phyloP scores from a whole-genome alignment of 2,797 vertebrate species.

The Prunella strophiata region DNA sequence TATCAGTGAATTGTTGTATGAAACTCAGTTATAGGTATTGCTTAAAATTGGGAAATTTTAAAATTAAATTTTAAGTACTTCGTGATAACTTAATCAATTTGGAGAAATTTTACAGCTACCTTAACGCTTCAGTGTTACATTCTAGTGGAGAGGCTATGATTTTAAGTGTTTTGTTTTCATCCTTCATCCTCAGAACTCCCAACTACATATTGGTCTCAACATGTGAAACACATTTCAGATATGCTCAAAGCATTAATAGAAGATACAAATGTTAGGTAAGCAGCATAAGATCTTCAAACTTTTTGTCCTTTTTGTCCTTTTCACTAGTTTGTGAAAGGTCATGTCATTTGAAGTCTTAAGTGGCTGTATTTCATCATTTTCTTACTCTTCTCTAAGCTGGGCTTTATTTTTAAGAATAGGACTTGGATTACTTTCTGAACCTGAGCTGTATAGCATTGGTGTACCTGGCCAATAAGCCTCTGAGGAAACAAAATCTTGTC shows the following conservation, averaged over 20 bases:
- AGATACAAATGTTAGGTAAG: slow-evolving; percentile 58
- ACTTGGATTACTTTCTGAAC: not conserved
- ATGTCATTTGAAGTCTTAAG: not conserved
- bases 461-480: not conserved
- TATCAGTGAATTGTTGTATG: not conserved
- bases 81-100: not conserved
- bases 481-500: not conserved
- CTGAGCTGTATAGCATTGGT: not conserved
- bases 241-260: slow-evolving; percentile 65
- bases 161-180: not conserved
- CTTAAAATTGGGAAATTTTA: not conserved
- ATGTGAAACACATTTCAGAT: slow-evolving; percentile 65
- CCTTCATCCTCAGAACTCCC: slow-evolving; percentile 60
- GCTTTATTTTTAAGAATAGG: not conserved
- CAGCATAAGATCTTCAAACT: not conserved
- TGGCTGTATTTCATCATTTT: not conserved
- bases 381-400: not conserved
- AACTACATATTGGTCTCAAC: slow-evolving; percentile 20
- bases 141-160: not conserved
- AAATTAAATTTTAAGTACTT: not conserved
- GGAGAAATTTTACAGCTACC: not conserved
- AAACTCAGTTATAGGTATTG: not conserved
- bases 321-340: not conserved
- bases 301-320: not conserved
- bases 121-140: not conserved